Base-by-base conservation (phyloP, 1,140 invertebrate genomes). In the Belonocnema kinseyi region DNA sequence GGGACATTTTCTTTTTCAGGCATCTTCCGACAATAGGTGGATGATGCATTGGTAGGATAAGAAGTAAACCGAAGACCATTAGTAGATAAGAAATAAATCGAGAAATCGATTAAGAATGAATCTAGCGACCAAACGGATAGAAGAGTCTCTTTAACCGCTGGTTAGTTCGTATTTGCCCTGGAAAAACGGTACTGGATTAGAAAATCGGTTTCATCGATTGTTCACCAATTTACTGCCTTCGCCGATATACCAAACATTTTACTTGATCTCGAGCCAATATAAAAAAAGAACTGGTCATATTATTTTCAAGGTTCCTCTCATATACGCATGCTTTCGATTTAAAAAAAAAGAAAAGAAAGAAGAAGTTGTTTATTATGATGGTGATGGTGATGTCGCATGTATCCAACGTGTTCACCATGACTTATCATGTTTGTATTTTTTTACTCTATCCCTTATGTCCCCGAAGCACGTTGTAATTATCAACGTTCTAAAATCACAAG, bases 191-290 rank as follows among this genome's bases (percentile, higher is more conserved):
- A 81, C 74, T 75, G 61, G 61, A 61, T 84, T 82, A 85, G 80
- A 77, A 85, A 84, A 83, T 86, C 78, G 81, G 80, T 82, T 78
- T 70, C 76, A 82, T 85, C 77, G 78, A 83, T 84, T 78, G 77
- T 78, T 76, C 79, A 79, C 33, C 33, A 51, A 61, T 66, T 73
- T 50, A 17, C 50, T 54, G 72, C 53, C 40, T 76, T 78, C 53
- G 56, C 21, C 52, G 14, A n/a, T n/a, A 53, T 16, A 54, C 50
- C 52, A 73, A 56, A 74, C 50, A 50, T 50, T 54, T 3, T 61
- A 58, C 76, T 85, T 86, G 84, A 85, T 85, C 76, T 72, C 78
- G 71, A 82, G 83, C 83, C 85, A 86, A 82, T 74, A 78, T 77
- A 50, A 76, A 10, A 56, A n/a, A 54, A 17, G 4, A 10, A 54